phyloP scores from a whole-genome alignment of 2,888 invertebrate species.

The Pherbina coryleti region DNA sequence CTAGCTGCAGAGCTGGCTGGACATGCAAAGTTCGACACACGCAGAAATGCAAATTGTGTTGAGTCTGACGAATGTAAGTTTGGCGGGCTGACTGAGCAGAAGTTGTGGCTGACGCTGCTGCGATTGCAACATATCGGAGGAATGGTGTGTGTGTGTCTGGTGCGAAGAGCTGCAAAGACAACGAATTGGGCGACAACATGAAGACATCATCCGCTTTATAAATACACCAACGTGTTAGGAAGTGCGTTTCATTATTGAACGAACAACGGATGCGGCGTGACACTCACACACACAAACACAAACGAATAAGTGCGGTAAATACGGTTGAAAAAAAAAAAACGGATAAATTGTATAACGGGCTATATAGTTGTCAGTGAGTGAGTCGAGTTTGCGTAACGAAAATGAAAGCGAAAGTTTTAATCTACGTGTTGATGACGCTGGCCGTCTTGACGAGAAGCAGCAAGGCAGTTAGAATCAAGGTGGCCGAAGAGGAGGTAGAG shows the following conservation, averaged over 20 bases:
- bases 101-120: background rate
- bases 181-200: background rate
- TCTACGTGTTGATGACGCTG: slow-evolving; percentile 38
- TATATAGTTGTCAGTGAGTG: background rate
- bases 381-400: background rate
- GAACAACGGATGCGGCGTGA: slow-evolving; percentile 55
- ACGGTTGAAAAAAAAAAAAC: background rate
- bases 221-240: slow-evolving; percentile 67
- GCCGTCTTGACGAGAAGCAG: slow-evolving; percentile 31
- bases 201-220: slow-evolving; percentile 65
- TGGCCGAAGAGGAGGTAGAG: background rate
- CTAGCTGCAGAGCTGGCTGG: background rate
- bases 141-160: background rate
- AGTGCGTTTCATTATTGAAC: slow-evolving; percentile 65
- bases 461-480: slow-evolving; percentile 19
- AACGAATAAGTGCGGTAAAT: slow-evolving; percentile 2
- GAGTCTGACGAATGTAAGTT: background rate
- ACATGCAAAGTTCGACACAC: background rate
- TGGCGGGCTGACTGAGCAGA: too few species aligned
- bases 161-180: too few species aligned
- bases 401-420: slow-evolving; percentile 51
- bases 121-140: slow-evolving; percentile 20
- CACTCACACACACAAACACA: background rate
- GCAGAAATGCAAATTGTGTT: slow-evolving; percentile 13
- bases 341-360: background rate